These are phyloP conservation scores for Drosophila parvula DNA, from an alignment of 1,140 invertebrate species.

Conservation along the genomic window DNA sequence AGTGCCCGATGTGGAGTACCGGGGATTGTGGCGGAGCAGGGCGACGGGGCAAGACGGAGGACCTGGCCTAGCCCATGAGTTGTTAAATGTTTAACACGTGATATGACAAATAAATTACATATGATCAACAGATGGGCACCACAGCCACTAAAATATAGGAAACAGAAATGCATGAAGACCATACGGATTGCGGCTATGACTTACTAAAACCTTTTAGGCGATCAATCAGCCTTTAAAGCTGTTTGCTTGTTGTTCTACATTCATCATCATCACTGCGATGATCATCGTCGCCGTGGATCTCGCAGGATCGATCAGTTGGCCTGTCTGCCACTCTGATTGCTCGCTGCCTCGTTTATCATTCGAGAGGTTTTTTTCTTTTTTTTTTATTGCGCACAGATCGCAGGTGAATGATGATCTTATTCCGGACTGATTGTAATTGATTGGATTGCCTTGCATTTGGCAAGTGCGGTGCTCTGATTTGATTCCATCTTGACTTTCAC, in stretches of 20 bases:
- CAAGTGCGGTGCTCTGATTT: conserved; percentile 1
- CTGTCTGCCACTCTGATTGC: conserved; percentile 29
- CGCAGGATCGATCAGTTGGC: conserved; percentile 36
- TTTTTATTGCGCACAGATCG: conserved; percentile 11
- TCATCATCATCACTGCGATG: conserved; percentile 35
- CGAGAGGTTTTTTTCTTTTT: neutral
- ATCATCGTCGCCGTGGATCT: conserved; percentile 12
- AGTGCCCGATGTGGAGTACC: conserved; percentile 12
- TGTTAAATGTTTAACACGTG: conserved; percentile 81
- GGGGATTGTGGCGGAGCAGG: too few species aligned
- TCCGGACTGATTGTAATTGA: conserved; percentile 41
- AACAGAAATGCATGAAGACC: conserved; percentile 1
- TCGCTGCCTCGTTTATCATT: conserved; percentile 38
- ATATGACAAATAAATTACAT: conserved; percentile 81
- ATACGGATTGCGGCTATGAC: conserved; percentile 34
- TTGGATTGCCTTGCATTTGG: neutral
- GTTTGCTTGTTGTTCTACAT: conserved; percentile 34
- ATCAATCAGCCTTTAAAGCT: conserved; percentile 67
- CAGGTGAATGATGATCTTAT: conserved; percentile 43
- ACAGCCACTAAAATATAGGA: conserved; percentile 34
- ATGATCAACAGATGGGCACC: conserved; percentile 55
- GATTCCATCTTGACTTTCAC: neutral
- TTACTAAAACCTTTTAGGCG: conserved; percentile 73
- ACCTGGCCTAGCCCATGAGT: conserved; percentile 67
- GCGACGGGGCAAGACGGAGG: conserved; percentile 5